Conservation (phyloP, 2,797 vertebrate genomes). For the Arctocebus calabarensis region DNA sequence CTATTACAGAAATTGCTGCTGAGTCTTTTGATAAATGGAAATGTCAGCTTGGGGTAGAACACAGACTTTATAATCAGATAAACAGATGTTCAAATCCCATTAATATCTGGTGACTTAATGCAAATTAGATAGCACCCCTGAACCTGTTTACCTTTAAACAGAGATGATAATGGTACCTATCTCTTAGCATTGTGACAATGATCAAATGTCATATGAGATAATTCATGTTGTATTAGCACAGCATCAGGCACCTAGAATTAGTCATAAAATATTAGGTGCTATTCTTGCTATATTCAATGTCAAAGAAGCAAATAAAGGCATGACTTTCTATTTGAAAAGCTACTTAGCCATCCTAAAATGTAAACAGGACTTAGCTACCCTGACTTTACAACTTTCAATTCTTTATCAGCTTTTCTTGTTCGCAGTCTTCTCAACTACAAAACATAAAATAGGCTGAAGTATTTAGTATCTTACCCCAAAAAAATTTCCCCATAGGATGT, state of each 20-base stretch:
- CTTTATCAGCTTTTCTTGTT: constrained; percentile 33
- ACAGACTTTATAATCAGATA: constrained; percentile 54
- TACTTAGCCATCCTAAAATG: neutral
- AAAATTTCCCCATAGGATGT: constrained; percentile 98
- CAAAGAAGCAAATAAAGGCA: constrained; percentile 11
- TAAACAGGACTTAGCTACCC: constrained; percentile 20
- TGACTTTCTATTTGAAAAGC: constrained; percentile 2
- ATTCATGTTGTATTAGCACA: neutral
- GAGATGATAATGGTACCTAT: constrained; percentile 20
- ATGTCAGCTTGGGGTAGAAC: constrained; percentile 1
- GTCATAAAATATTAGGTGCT: constrained; percentile 29
- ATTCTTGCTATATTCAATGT: constrained; percentile 20
- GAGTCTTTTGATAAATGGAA: constrained; percentile 63
- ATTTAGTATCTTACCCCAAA: constrained; percentile 92
- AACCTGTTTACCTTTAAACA: constrained; percentile 55
- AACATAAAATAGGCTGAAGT: constrained; percentile 55
- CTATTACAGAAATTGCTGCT: constrained; percentile 62
- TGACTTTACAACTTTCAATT: constrained; percentile 29
- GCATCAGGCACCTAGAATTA: neutral
- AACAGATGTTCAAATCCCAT: constrained; percentile 57
- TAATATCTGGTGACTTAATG: constrained; percentile 51
- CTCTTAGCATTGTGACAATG: neutral
- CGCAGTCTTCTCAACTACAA: constrained; percentile 47
- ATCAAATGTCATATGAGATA: constrained; percentile 27
- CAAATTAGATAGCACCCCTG: constrained; percentile 60